These are phyloP conservation scores for Eubasilissa regina DNA, from an alignment of 1,140 invertebrate species.

Conservation along the genomic window DNA sequence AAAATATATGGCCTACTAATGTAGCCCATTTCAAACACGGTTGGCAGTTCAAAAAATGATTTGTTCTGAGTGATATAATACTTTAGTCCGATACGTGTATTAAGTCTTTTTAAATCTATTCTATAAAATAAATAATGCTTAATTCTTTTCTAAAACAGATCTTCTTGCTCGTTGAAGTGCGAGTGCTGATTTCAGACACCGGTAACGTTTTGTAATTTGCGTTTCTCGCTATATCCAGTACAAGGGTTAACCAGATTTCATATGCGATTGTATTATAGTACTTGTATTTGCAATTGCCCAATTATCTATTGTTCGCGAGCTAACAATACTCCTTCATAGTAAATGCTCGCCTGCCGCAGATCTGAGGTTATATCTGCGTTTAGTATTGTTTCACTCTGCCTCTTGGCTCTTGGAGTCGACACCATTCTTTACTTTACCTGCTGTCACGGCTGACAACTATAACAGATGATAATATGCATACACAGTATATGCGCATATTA, in stretches of 20 bases:
- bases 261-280: constrained; percentile 32
- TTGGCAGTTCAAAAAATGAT: too few species aligned
- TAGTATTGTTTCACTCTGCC: constrained; percentile 2
- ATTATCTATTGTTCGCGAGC: constrained; percentile 30
- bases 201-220: constrained; percentile 13
- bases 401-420: neutral
- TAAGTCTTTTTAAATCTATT: too few species aligned
- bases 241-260: constrained; percentile 24
- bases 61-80: too few species aligned
- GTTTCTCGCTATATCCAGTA: neutral
- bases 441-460: neutral
- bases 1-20: too few species aligned
- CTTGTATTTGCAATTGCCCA: constrained; percentile 41
- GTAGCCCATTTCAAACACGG: too few species aligned
- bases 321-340: constrained; percentile 32
- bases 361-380: constrained; percentile 8
- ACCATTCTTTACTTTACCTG: constrained; percentile 10
- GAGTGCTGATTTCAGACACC: neutral
- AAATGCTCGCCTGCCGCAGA: constrained; percentile 18
- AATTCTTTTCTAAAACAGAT: too few species aligned
- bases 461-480: too few species aligned
- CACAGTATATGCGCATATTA: too few species aligned
- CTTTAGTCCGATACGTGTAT: too few species aligned
- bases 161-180: neutral
- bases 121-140: too few species aligned